A percentile compares a stretch with the other conserved stretches of the same genome.
phyloP scores from a whole-genome alignment of 2,797 vertebrate genomes.

The Dromococcyx pavoninus region DNA sequence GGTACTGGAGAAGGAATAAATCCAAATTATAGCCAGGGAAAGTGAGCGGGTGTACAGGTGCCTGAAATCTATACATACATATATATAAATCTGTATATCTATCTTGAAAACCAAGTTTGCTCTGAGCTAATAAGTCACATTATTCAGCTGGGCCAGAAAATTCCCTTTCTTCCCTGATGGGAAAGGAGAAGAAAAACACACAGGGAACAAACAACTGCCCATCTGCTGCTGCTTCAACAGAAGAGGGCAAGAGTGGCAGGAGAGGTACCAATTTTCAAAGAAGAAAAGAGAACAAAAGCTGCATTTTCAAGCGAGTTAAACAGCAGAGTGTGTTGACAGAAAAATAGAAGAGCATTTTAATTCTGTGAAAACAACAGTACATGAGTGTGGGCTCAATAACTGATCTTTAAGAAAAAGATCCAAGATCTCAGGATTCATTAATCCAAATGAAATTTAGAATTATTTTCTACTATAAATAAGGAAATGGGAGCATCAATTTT shows the following conservation, averaged over 20 bases:
- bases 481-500: background rate
- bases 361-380: background rate
- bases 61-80: background rate
- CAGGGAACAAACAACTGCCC: background rate
- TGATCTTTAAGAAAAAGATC: background rate
- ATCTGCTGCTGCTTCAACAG: background rate
- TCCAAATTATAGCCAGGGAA: background rate
- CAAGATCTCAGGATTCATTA: background rate
- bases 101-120: background rate
- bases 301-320: background rate
- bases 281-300: background rate
- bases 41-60: background rate
- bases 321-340: background rate
- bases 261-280: background rate
- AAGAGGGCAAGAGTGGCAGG: background rate
- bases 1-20: background rate
- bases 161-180: background rate
- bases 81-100: no score
- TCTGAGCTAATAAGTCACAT: background rate
- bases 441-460: background rate
- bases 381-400: background rate
- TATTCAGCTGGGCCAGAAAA: background rate
- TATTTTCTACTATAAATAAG: background rate
- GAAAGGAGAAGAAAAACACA: background rate
- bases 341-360: background rate